phyloP scores from a whole-genome alignment of 2,888 invertebrate genomes.

The Caenorhabditis afra region DNA sequence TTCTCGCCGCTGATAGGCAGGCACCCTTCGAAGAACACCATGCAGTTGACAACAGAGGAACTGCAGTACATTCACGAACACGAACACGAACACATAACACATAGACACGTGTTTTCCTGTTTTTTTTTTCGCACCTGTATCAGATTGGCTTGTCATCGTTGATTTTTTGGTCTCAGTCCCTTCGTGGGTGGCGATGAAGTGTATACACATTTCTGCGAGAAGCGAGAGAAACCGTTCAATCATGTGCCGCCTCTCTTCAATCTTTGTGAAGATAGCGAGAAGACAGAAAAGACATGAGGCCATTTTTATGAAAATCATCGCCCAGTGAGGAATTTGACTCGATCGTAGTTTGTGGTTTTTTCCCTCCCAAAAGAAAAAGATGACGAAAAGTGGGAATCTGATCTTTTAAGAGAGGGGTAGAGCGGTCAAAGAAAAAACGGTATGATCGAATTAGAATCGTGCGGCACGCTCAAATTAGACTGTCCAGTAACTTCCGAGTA shows the following conservation, averaged over 20 bases:
- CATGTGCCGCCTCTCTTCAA: slow-evolving; percentile 34
- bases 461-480: too few relatives aligned
- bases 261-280: slow-evolving; percentile 2
- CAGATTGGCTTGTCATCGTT: slow-evolving; percentile 14
- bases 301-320: slow-evolving; percentile 45
- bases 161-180: slow-evolving; percentile 47
- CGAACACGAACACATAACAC: too few relatives aligned
- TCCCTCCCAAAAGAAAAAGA: too few relatives aligned
- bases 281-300: neutral
- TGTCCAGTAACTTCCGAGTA: too few relatives aligned
- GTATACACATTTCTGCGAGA: neutral
- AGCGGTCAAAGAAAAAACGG: neutral
- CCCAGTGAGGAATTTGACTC: too few relatives aligned
- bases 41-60: slow-evolving; percentile 14
- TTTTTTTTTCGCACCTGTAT: neutral
- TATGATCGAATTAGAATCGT: neutral
- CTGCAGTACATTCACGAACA: slow-evolving; percentile 29
- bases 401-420: neutral
- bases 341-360: slow-evolving; percentile 27
- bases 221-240: slow-evolving; percentile 51
- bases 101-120: slow-evolving; percentile 5
- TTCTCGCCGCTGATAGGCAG: neutral
- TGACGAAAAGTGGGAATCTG: neutral
- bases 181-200: neutral
- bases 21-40: slow-evolving; percentile 22